phyloP scores from a whole-genome alignment of 2,888 invertebrate genomes.

The Epinotia brunnichana region DNA sequence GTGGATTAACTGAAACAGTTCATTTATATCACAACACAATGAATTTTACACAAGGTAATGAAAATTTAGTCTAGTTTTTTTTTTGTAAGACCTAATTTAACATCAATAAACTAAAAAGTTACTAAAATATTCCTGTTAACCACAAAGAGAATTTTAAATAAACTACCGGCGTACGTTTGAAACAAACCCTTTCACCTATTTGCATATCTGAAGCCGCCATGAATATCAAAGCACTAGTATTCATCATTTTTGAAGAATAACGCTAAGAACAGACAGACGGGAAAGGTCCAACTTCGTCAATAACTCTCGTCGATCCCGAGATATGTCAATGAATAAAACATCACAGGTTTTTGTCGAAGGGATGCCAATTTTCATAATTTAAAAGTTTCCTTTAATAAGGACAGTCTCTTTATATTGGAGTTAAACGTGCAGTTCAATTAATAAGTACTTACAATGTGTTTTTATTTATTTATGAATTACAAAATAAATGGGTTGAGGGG shows the following conservation, averaged over 20 bases:
- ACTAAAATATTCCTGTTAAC: not conserved
- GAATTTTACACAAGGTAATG: not conserved
- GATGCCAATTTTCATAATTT: constrained; percentile 29
- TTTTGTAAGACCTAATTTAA: too few species aligned
- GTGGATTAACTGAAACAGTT: not conserved
- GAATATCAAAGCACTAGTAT: constrained; percentile 31
- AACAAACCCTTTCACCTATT: constrained; percentile 24
- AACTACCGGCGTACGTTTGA: constrained; percentile 17
- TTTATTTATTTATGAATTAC: too few species aligned
- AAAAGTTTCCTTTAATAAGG: not conserved
- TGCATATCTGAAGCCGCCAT: constrained; percentile 31
- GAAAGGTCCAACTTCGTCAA: constrained; percentile 27
- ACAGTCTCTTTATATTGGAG: not conserved
- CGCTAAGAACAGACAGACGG: not conserved
- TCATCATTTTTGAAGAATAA: constrained; percentile 34
- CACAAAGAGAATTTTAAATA: constrained; percentile 26
- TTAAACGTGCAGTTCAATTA: not conserved
- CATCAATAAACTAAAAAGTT: too few species aligned
- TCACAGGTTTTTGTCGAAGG: constrained; percentile 24
- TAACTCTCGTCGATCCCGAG: constrained; percentile 18
- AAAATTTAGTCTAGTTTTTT: not conserved
- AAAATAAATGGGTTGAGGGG: too few species aligned
- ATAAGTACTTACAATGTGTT: not conserved
- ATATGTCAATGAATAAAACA: constrained; percentile 42
- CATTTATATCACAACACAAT: not conserved